Evolutionary conservation across 2,888 invertebrate genomes (phyloP), one percentile per base, ranked within the genome.

Genomic region (Antheraea assamensis): DNA sequence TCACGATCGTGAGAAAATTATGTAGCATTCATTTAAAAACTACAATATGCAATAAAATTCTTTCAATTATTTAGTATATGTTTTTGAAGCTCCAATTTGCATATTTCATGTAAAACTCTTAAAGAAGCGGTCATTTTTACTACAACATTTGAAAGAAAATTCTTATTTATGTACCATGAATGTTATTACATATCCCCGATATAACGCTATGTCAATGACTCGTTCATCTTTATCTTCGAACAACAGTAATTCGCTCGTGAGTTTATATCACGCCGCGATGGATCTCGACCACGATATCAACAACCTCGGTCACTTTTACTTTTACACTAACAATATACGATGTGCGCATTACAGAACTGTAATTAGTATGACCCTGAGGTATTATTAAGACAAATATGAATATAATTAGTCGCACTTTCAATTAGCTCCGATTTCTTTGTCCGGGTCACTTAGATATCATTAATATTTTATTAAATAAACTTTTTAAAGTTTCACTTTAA

Each of bases 271-370:
- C 81, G 83, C 81, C 78, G 75, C 81, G 27, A 15, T 30, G 77
- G 81, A 87, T 85, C 81, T 88, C 87, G 85, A 86, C 85, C 85
- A 84, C 77, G 81, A 85, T 84, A 87, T 84, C 84, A 86, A 84
- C 80, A 85, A 87, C 86, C 85, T 83, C 85, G 78, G 75, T 30
- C 76, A 87, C 89, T 89, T 89, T 88, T 89, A 89, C 89, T 89
- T 89, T 88, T 84, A 77, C 80, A 75, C 71, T 74, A 74, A 78
- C 72, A 74, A 70, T 70, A 70, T 68, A 68, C 52, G 73, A 70
- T 73, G 73, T 70, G 21, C 68, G 70, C 70, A 70, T 70, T 73
- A 70, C 55, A 58, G 68, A 31, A 70, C 42, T 70, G 55, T 61
- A 73, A 73, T 73, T 73, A 73, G 27, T 27, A 47, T 52, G 73